These are phyloP conservation scores for Passerina amoena DNA, from an alignment of 2,113 vertebrate genomes.

Conservation along the genomic window DNA sequence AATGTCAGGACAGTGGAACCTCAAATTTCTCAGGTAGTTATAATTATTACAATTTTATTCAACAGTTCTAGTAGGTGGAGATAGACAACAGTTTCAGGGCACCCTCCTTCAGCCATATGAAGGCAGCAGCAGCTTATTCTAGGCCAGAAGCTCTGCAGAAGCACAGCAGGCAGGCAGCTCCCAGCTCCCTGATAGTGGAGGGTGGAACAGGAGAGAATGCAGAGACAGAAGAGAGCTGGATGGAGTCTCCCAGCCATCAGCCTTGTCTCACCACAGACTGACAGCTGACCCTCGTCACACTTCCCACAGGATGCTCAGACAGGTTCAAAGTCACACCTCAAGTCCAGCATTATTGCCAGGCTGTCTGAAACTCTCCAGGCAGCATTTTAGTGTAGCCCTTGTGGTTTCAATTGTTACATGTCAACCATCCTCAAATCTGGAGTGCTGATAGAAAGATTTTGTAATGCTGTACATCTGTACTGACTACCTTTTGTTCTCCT, in stretches of 20 bases:
- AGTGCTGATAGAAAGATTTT: background rate
- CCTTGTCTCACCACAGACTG: background rate
- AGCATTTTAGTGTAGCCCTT: background rate
- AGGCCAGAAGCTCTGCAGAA: background rate
- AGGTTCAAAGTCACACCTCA: background rate
- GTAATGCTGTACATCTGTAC: background rate
- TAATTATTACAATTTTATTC: background rate
- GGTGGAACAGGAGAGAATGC: background rate
- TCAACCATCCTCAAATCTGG: background rate
- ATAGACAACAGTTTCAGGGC: background rate
- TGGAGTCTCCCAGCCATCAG: background rate
- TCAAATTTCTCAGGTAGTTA: background rate
- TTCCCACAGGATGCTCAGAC: background rate
- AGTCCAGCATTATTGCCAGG: background rate
- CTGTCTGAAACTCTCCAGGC: background rate
- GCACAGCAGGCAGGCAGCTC: background rate
- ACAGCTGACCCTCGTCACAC: background rate
- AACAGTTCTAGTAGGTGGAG: background rate
- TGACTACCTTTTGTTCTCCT: background rate
- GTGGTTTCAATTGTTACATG: fast-evolving
- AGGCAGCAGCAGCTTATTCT: background rate
- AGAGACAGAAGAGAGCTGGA: background rate
- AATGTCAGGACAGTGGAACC: background rate
- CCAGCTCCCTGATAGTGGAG: background rate
- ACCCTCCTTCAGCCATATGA: background rate